phyloP scores from a whole-genome alignment of 2,113 vertebrate genomes.

The Poicephalus meyeri region DNA sequence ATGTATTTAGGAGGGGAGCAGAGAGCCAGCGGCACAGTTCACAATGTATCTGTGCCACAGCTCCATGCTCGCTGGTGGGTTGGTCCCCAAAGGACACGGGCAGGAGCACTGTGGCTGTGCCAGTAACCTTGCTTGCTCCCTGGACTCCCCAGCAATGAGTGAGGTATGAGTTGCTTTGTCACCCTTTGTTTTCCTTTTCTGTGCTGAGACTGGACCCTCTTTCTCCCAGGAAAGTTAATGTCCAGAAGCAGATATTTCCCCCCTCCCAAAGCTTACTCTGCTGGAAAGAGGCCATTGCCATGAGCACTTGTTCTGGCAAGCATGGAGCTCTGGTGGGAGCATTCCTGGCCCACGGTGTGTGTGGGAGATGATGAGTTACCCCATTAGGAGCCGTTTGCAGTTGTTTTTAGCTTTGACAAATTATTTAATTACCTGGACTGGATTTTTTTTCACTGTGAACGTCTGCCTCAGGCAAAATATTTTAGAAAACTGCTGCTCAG shows the following conservation, averaged over 20 bases:
- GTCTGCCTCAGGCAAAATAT: not conserved
- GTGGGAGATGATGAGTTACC: not conserved
- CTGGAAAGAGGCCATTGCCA: not conserved
- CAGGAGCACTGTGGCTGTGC: not conserved
- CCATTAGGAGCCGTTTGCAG: not conserved
- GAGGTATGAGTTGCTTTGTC: not conserved
- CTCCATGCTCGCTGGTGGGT: fast-evolving
- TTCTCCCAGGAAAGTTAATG: not conserved
- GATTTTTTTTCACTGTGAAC: not conserved
- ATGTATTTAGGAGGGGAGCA: not conserved
- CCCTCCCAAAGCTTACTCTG: not conserved
- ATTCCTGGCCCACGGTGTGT: fast-evolving
- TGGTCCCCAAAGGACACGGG: fast-evolving
- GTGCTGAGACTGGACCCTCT: not conserved
- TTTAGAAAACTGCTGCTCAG: not conserved
- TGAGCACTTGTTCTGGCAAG: not conserved
- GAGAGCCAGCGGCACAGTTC: not conserved
- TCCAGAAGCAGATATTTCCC: not conserved
- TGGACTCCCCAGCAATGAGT: not conserved
- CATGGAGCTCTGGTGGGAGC: fast-evolving
- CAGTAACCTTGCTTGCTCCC: not conserved
- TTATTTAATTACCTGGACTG: not conserved
- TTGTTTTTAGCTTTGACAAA: not conserved
- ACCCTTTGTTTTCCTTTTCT: not conserved
- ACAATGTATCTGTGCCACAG: not conserved